Base-by-base conservation (phyloP, 2,797 vertebrate species). In the Hyperoplus immaculatus region DNA sequence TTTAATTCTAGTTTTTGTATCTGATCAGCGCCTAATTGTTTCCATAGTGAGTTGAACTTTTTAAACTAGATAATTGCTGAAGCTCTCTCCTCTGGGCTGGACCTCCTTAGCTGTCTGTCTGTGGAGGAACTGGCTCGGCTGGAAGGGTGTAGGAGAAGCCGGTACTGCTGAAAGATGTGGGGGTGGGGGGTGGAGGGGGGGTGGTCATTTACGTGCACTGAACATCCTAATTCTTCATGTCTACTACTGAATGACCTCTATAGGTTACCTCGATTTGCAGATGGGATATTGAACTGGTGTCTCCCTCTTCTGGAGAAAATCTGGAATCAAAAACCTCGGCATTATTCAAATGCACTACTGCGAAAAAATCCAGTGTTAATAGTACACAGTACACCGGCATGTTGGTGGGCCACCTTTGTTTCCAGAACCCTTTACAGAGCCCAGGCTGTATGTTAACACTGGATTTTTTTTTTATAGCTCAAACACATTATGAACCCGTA, bases 31-130 rank as follows among this genome's bases (percentile, higher is more conserved):
- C 45, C 45, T 7, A 47, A 66, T 53, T 50, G 12, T 70, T 14
- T 64, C 60, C 39, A 13, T 14, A 55, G 4, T 15, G 12, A 70
- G 57, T 38, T 8, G 18, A 29, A 6, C 29, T 5, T 15, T n/a
- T 87, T 57, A 93, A 69, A 69, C 81, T 77, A 91, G 60, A 49
- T 46, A 67, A 77, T 92, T 92, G 74, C 5, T 75, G 53, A 91
- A 85, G 46, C 46, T 21, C 71, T 92, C 90, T 61, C 85, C 90
- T 74, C 82, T 77, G 10, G 14, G 54, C 13, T 0, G 72, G 38
- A n/a, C 13, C 0, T 72, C 60, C 1, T 0, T 3, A 29, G 29
- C 12, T 5, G 7, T 1, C 36, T 42, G 65, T 14, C 38, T 57
- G 4, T 29, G 62, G 51, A 6, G 1, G 15, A 54, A 77, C 21